Conservation (phyloP, 2,888 invertebrate genomes). For the Drosophila colorata region DNA sequence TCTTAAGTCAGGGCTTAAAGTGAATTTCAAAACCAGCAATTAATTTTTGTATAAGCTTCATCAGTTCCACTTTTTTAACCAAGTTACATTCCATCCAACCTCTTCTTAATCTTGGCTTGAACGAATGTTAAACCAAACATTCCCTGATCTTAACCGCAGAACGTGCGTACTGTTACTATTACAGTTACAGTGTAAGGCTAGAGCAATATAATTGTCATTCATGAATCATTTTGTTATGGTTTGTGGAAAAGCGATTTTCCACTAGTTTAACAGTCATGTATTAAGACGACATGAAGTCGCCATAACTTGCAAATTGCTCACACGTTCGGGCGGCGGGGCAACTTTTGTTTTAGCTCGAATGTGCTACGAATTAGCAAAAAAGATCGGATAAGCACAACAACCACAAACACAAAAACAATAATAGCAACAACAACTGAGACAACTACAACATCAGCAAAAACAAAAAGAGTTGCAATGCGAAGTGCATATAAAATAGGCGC, state of each 20-base stretch:
- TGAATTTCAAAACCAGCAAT: not conserved
- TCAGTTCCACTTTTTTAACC: not conserved
- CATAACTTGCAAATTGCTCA: constrained; percentile 56
- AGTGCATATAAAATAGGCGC: constrained; percentile 66
- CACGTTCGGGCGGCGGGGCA: constrained; percentile 60
- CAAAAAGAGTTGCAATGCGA: constrained; percentile 47
- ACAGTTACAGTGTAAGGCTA: constrained; percentile 48
- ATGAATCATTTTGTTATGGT: constrained; percentile 52
- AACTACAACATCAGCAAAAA: constrained; percentile 23
- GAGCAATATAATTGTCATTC: constrained; percentile 48
- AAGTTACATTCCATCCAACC: not conserved
- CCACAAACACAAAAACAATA: constrained; percentile 18
- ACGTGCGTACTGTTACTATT: constrained; percentile 23
- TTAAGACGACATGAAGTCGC: constrained; percentile 20
- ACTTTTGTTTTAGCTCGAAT: constrained; percentile 73
- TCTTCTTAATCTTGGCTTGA: not conserved
- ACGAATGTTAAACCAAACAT: not conserved
- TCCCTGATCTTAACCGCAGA: constrained; percentile 1
- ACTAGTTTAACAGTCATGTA: constrained; percentile 17
- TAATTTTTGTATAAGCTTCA: not conserved
- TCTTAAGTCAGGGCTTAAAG: not conserved
- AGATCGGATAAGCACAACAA: constrained; percentile 80
- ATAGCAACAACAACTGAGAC: constrained; percentile 17
- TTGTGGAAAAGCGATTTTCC: constrained; percentile 55
- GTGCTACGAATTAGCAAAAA: constrained; percentile 81